A percentile compares a stretch with the other conserved stretches of the same genome.
Conservation (phyloP, 2,888 invertebrate genomes). For the Latrodectus hesperus region DNA sequence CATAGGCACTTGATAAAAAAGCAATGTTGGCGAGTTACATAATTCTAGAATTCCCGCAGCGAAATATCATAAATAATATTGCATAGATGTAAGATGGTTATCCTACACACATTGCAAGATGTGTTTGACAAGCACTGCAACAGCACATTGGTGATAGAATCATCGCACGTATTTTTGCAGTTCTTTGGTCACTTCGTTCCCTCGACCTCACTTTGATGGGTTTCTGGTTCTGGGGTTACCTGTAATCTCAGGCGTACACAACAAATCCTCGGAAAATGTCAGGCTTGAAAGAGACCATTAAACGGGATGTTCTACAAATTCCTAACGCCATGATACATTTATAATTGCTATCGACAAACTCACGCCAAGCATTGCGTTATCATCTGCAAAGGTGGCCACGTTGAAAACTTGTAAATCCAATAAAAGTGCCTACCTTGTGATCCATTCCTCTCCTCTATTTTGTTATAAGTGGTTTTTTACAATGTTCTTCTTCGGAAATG, state of each 20-base stretch:
- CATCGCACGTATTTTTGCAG: no score
- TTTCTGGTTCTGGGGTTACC: no score
- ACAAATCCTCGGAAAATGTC: not conserved
- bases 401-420: not conserved
- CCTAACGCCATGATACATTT: not conserved
- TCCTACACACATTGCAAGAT: not conserved
- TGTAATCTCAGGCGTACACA: no score
- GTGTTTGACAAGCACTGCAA: not conserved
- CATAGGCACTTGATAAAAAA: not conserved
- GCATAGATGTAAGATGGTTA: not conserved
- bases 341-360: constrained; percentile 7
- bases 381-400: not conserved
- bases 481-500: no score
- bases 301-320: not conserved
- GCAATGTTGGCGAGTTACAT: constrained; percentile 6
- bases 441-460: no score
- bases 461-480: no score
- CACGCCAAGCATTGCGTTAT: not conserved
- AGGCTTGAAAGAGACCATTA: not conserved
- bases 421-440: not conserved
- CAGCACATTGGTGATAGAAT: no score
- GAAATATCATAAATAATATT: not conserved
- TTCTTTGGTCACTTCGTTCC: no score
- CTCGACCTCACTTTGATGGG: no score
- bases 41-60: not conserved